phyloP scores from a whole-genome alignment of 2,797 vertebrate genomes.

The Channallabes apus region DNA sequence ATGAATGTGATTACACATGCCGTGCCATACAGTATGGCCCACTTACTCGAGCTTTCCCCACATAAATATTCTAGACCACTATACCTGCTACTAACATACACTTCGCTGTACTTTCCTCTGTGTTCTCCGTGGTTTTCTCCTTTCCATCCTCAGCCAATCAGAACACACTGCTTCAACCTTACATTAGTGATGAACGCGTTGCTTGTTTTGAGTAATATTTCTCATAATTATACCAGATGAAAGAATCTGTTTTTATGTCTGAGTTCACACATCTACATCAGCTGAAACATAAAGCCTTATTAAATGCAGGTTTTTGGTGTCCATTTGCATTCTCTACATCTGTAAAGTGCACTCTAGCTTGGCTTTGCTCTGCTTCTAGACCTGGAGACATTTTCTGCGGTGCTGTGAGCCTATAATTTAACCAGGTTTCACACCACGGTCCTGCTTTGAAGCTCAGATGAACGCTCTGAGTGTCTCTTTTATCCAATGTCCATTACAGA shows the following conservation, averaged over 20 bases:
- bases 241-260: neutral
- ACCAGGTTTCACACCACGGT: neutral
- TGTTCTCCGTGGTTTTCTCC: neutral
- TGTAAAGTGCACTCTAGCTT: neutral
- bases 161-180: neutral
- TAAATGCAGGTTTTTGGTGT: neutral
- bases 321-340: neutral
- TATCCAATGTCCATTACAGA: slow-evolving; percentile 46
- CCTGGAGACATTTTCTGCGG: neutral
- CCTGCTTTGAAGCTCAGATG: slow-evolving; percentile 6
- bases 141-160: neutral
- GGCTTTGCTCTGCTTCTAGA: neutral
- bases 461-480: slow-evolving; percentile 36
- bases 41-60: neutral
- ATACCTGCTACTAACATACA: neutral
- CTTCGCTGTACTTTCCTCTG: neutral
- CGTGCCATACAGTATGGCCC: neutral
- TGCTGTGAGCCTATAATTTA: neutral
- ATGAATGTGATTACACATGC: neutral
- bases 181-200: neutral
- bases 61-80: neutral
- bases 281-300: neutral
- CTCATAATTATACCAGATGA: neutral
- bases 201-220: neutral
- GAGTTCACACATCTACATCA: neutral